Base-by-base conservation (phyloP, 2,113 vertebrate genomes). In the Chlorodrepanis virens region DNA sequence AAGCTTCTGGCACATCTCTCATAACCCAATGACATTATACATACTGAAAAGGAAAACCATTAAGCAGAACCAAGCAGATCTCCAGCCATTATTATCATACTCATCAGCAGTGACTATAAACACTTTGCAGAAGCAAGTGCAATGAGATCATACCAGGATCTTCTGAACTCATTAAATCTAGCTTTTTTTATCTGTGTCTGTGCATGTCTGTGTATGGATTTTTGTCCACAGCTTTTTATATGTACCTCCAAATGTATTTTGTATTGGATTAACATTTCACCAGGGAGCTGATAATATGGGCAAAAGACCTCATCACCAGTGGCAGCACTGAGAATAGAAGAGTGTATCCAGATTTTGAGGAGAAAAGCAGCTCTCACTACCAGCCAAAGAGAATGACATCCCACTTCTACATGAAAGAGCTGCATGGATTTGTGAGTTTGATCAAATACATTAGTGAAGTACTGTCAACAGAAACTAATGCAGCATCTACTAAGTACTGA, bases 241-340 rank as follows among this genome's bases (percentile, higher is more conserved):
- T 35, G 10, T 31, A 27, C 14, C 33, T 79, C 31, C 27, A 81
- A 52, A 69, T 0, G 1, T 9, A 74, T 14, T 60, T 61, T 9
- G 3, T 57, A 77, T 28, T 3, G 1, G n/a, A 81, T 74, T 49
- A 69, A 14, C 5, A 4, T 47, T 72, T 70, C 77, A 81, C 25
- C 23, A n/a, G 28, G 22, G 33, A 75, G 35, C 13, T 54, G 22
- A 40, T 74, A 65, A 52, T 35, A 19, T 7, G 28, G 33, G 40
- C 33, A 78, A 37, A 88, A 68, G 18, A 76, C 20, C 6, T 57
- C 52, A 49, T 1, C 0, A 0, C 23, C 65, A 74, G 33, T 3
- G 19, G 42, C n/a, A 70, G 37, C 45, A 70, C 10, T 4, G 22
- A 53, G 54, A 56, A 77, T 4, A 49, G 24, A 12, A 25, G 67